Base-by-base conservation (phyloP, 1,140 invertebrate genomes). In the Bombus superbus region DNA sequence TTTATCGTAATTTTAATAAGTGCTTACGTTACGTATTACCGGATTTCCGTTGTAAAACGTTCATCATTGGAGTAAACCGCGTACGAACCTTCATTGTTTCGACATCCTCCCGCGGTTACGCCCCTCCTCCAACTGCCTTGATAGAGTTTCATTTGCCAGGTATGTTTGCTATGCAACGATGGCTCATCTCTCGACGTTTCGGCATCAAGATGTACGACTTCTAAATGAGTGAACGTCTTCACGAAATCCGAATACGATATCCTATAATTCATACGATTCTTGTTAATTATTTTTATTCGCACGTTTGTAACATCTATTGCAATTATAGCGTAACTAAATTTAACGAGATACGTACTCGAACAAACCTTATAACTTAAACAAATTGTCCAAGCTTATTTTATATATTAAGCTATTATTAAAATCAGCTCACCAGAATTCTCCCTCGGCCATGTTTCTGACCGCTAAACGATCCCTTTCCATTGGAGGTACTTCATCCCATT, bases 91-190 rank as follows among this genome's bases (percentile, higher is more conserved):
- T 97, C 96, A 94, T 98, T 98, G 95, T 99, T 99, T 90, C 98
- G 96, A 94, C 98, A 99, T 38, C 98, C 98, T 42, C 98, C 98
- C 6, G 98, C 98, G 0, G 98, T 97, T 1, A 99, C 98, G 2
- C 98, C 98, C 89, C 96, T 96, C 91, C 97, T 97, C 98, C 98
- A 99, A n/a, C 96, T 96, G 3, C 98, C 98, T 92, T 98, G 97
- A 91, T 97, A 98, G 90, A 98, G 96, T 88, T 97, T 96, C 96
- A 98, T 97, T 90, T 98, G 97, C 98, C 98, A 99, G 0, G 97
- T 97, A 69, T 96, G 96, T 89, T 98, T 98, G 83, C 97, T 97
- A 77, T 97, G 96, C 13, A 99, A 95, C 18, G 97, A 97, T 1
- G 97, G 96, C 93, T 99, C 98, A 86, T 98, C 98, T 88, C 97